A percentile compares a stretch with the other conserved stretches of the same genome.
These are phyloP conservation scores for Acronicta psi DNA, from an alignment of 2,888 invertebrate genomes.

Conservation along the genomic window DNA sequence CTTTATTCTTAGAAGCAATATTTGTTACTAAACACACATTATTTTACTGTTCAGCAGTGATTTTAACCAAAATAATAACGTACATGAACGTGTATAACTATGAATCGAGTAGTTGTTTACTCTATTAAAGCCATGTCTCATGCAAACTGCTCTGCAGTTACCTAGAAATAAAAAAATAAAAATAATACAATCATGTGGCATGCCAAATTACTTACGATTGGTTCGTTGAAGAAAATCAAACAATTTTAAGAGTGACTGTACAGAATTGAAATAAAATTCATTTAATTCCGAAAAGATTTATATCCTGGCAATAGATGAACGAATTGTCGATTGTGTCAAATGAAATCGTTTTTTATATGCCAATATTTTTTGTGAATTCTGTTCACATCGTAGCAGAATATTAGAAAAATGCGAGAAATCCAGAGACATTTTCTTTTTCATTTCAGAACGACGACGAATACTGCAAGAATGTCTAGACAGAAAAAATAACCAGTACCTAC, in stretches of 20 bases:
- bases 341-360: conserved; percentile 16
- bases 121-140: conserved; percentile 83
- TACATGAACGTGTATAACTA: conserved; percentile 83
- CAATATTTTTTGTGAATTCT: conserved; percentile 34
- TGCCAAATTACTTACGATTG: conserved; percentile 63
- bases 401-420: conserved; percentile 41
- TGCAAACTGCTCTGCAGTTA: conserved; percentile 80
- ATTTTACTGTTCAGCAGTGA: conserved; percentile 21
- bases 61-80: conserved; percentile 61
- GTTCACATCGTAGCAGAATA: conserved; percentile 30
- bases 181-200: conserved; percentile 61
- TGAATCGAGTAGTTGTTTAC: conserved; percentile 76
- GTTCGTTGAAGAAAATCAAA: conserved; percentile 30
- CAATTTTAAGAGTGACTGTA: conserved; percentile 38
- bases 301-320: conserved; percentile 19
- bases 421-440: conserved; percentile 35
- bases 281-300: conserved; percentile 17
- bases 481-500: conserved; percentile 64
- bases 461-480: conserved; percentile 65
- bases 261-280: conserved; percentile 37
- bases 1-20: conserved; percentile 1
- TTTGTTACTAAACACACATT: conserved; percentile 35
- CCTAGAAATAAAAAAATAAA: conserved; percentile 77
- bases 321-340: conserved; percentile 3
- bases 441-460: conserved; percentile 64